Percentiles rank a stretch among this genome's conserved stretches.
phyloP scores from a whole-genome alignment of 2,888 invertebrate species.

The Phasia obesa region DNA sequence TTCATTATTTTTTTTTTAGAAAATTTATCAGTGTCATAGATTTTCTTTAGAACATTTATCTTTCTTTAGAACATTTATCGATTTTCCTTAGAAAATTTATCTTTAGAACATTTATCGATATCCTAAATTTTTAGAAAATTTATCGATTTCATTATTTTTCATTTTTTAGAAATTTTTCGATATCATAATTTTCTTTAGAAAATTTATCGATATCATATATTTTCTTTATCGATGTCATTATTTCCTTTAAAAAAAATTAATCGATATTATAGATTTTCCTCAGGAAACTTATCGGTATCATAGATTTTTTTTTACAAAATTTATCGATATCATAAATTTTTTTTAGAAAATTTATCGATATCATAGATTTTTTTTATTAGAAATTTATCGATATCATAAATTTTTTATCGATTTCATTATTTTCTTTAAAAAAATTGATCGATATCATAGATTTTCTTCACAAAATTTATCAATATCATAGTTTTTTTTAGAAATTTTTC shows the following conservation, averaged over 20 bases:
- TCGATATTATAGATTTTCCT: background rate
- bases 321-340: background rate
- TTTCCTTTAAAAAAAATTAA: background rate
- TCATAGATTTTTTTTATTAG: background rate
- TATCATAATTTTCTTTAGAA: background rate
- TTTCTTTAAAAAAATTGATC: too few species aligned
- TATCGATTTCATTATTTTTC: background rate
- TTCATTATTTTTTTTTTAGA: too few species aligned
- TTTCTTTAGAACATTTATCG: background rate
- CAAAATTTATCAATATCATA: background rate
- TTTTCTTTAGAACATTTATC: conserved; percentile 3
- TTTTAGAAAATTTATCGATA: background rate
- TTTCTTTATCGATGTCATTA: background rate
- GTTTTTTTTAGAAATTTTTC: background rate
- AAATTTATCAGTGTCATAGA: too few species aligned
- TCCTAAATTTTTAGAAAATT: background rate
- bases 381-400: background rate
- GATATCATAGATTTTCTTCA: background rate
- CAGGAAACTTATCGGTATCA: background rate
- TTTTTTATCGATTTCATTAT: background rate
- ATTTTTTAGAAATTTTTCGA: background rate
- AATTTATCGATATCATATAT: background rate
- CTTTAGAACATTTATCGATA: background rate
- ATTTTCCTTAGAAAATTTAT: too few species aligned
- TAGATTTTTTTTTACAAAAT: too few species aligned